Percentiles rank a stretch among this genome's conserved stretches.
phyloP scores from a whole-genome alignment of 2,888 invertebrate species.

The Lasioglossum morio region DNA sequence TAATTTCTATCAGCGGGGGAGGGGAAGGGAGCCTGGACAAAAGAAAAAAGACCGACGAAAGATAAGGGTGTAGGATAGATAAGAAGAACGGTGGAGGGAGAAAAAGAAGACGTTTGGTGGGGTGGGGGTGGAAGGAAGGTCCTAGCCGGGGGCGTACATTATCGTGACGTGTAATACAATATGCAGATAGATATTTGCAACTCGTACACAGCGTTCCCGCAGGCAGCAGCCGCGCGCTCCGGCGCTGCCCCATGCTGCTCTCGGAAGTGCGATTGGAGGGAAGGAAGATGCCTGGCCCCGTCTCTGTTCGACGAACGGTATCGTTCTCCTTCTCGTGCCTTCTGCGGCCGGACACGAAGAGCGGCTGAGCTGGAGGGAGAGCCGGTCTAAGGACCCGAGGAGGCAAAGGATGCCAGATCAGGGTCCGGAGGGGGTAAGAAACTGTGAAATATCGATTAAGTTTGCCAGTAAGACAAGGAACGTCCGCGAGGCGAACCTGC shows the following conservation, averaged over 20 bases:
- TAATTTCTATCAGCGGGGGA: constrained; percentile 1
- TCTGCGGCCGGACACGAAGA: constrained; percentile 80
- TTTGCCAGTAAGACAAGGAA: constrained; percentile 85
- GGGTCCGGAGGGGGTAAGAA: constrained; percentile 83
- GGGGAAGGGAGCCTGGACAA: background rate
- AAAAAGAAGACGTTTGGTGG: background rate
- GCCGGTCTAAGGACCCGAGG: constrained; percentile 37
- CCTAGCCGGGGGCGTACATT: constrained; percentile 72
- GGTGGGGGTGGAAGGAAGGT: constrained; percentile 21
- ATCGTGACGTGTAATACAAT: constrained; percentile 82
- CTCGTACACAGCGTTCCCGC: constrained; percentile 70
- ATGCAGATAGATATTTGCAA: constrained; percentile 83
- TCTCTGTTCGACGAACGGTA: constrained; percentile 51
- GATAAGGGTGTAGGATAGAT: constrained; percentile 14
- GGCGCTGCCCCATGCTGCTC: constrained; percentile 70
- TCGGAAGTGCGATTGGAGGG: constrained; percentile 80
- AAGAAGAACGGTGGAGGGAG: background rate
- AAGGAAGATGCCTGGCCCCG: constrained; percentile 77
- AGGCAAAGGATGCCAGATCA: constrained; percentile 52
- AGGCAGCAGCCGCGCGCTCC: constrained; percentile 63
- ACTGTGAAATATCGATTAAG: constrained; percentile 85
- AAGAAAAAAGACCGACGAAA: background rate
- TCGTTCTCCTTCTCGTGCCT: constrained; percentile 62
- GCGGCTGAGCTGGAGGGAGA: constrained; percentile 57
- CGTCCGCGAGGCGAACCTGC: constrained; percentile 80